Base-by-base conservation (phyloP, 1,140 invertebrate species). In the Aphelinus atriplicis region DNA sequence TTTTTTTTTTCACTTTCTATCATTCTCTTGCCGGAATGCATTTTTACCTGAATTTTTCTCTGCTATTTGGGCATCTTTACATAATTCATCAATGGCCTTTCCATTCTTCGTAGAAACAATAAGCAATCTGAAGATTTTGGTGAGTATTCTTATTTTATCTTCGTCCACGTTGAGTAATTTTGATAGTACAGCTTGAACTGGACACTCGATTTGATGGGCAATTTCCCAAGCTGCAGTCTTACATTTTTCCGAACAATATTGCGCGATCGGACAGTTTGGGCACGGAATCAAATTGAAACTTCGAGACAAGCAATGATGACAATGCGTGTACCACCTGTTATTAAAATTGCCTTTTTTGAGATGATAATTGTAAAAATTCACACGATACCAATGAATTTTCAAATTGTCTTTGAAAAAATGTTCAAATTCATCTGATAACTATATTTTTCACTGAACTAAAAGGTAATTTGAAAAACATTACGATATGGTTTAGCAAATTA, bases 291-390 rank as follows among this genome's bases (percentile, higher is more conserved):
- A 85, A 80, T 92, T 91, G 76, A 90, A 89, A 81, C 89, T 90
- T 80, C 90, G 89, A 47, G 89, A 87, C 77, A 95, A 90, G 83
- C 97, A 98, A 78, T 94, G 90, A 82, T 92, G 92, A 84, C 96
- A 98, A 80, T 93, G 91, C 53, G 90, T 91, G 51, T 90, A 88
- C 75, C 85, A 85, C 73, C 89, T 91, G 81, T 43, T 78, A 76
- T 53, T 2, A 46, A 71, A 7, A 50, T 45, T 45, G 3, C 10
- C 26, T 26, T 26, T 26, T 26, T 26, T 26, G 26, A 26, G 26
- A 26, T 26, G 26, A 26, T 26, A 26, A 26, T 26, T 26, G 26
- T 26, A 26, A 26, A 26, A 26, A 26, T 26, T 26, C 26, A 26
- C 26, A 26, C 26, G 26, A 26, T 26, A 26, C 26, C 26, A 26